Evolutionary conservation across 35 echinoderm and acorn worm species (phyloP), one percentile per base, ranked within the genome.

Genomic region (Apostichopus parvimensis): DNA sequence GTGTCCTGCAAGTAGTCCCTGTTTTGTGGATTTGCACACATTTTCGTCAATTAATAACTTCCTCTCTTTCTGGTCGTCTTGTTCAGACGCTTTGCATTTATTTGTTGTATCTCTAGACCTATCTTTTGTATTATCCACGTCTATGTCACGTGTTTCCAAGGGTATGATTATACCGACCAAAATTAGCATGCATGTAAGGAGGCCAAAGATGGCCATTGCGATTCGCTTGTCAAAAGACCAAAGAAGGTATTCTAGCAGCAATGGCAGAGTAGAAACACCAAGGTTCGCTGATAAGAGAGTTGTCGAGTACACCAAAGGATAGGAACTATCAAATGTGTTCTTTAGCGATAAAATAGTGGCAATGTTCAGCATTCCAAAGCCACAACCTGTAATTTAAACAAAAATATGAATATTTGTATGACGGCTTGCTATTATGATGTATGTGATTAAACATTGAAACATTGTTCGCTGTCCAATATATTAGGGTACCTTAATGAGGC

Each of bases 361-460:
- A 59, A 87, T 87, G 85, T 87, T 87, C 4, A 87, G 11, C 6
- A 87, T 6, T 18, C 85, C 85, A 87, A 87, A 87, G 6, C 85
- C 85, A 12, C 18, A 87, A 66, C 85, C 85, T 87, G 85, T n/a
- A 58, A 66, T 9, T 59, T 8, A 57, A 58, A 80, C 11, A 80
- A 9, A 80, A 22, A 80, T 18, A 80, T 28, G 78, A 18, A 24
- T 18, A 80, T 0, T 0, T 45, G 34, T 45, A 45, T 45, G 34
- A 45, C 34, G 34, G 34, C 34, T 45, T 45, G 34, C 34, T 45
- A 4, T 45, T 45, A 45, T 45, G 34, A 45, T 45, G 3, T 45
- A 45, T 45, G 34, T 45, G 34, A 45, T 45, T 45, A 45, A 45
- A 45, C 1, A 45, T 45, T 4, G 34, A 45, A 45, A 45, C 34